These are phyloP conservation scores for Muntiacus muntjak DNA, from an alignment of 2,113 vertebrate genomes.

Conservation along the genomic window DNA sequence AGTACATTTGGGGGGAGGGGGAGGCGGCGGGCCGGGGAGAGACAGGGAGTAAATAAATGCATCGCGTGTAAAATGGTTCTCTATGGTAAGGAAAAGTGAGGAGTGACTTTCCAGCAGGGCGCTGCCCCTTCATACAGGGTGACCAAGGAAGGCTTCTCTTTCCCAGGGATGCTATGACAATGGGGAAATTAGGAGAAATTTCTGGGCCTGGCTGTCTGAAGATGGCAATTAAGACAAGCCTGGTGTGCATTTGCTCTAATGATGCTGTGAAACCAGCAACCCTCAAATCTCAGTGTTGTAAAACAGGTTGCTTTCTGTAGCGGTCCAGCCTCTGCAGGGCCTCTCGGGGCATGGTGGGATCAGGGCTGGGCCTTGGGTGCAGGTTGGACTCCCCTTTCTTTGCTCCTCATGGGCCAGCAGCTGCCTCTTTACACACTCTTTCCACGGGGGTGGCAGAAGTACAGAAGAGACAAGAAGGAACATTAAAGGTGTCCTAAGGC, in stretches of 20 bases:
- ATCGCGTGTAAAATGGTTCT: background rate
- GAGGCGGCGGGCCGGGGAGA: background rate
- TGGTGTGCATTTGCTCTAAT: background rate
- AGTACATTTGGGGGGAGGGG: background rate
- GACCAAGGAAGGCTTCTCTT: background rate
- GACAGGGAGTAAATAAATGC: background rate
- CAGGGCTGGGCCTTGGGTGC: background rate
- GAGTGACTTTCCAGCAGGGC: background rate
- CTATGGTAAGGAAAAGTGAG: background rate
- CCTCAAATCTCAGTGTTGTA: background rate
- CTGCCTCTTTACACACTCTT: background rate
- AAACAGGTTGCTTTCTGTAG: background rate
- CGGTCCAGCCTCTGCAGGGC: background rate
- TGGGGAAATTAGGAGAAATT: background rate
- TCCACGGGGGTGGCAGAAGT: background rate
- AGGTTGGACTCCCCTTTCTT: background rate
- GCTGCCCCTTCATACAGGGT: too few species aligned
- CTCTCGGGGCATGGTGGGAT: background rate
- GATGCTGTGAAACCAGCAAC: background rate
- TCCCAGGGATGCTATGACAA: background rate
- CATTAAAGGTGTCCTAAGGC: background rate
- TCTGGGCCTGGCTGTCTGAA: background rate
- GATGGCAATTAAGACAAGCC: background rate
- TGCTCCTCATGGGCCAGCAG: background rate
- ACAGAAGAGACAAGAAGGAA: background rate